Evolutionary conservation across 2,888 invertebrate genomes (phyloP), one percentile per base, ranked within the genome.

Genomic region (Blera fallax): DNA sequence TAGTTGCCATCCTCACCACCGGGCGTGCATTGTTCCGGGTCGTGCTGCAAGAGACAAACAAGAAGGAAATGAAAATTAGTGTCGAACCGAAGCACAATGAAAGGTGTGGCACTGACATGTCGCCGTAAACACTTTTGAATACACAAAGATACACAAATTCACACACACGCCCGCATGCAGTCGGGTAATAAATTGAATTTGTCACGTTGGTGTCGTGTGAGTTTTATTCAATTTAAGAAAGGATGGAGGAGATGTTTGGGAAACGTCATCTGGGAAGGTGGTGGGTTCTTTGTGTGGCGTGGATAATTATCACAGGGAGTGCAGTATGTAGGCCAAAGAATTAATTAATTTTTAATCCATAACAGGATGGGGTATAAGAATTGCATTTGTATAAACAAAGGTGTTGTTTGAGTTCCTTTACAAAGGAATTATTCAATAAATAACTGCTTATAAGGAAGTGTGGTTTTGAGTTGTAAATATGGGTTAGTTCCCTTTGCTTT

Each of bases 1-100:
- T 96, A 99, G 94, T 99, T 99, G 50, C 99, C 99, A 91, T 97
- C 97, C 90, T 98, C 97, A 16, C 97, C 98, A 76, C 98, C 98
- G 3, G 98, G 98, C 0, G 98, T 97, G 92, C 96, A 98, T 90
- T 95, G 95, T 92, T 98, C 98, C 0, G 98, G 98, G 93, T 99
- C 98, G 91, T 99, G 98, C 98, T 98, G 92, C 8, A 93, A 89
- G 88, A 74, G 73, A 62, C 60, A 81, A 82, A 83, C 60, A 70
- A 70, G 29, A 56, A 56, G 50, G 72, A 37, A 65, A 72, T 34
- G 52, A 21, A 83, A 78, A 87, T 81, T 85, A 82, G 65, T 85
- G 65, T 70, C 67, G 65, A 16, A 54, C 27, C 32, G 54, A n/a
- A 27, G 48, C 16, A 72, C 64, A 60, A 73, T 48, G n/a, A 50